A percentile compares a stretch with the other conserved stretches of the same genome.
These are phyloP conservation scores for Chloroclystis v-ata DNA, from an alignment of 2,888 invertebrate species.

Conservation along the genomic window DNA sequence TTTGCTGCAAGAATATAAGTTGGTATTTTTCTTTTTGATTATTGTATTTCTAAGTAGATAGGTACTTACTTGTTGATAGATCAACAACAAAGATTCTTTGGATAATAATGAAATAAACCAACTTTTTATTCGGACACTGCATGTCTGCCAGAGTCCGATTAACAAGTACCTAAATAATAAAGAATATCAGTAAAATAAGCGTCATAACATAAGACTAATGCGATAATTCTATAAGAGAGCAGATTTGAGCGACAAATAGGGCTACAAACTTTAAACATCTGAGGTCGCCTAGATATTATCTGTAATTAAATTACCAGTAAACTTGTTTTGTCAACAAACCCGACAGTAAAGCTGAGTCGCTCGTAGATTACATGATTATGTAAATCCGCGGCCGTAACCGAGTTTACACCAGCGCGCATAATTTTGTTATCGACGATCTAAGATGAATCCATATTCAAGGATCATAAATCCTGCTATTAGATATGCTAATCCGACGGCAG, in stretches of 20 bases:
- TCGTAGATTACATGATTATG: conserved; percentile 22
- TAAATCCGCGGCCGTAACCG: conserved; percentile 21
- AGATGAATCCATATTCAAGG: conserved; percentile 17
- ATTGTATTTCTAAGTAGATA: not conserved
- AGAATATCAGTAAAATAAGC: no score
- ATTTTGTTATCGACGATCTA: conserved; percentile 19
- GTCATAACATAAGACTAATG: no score
- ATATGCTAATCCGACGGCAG: conserved; percentile 16
- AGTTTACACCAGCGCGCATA: conserved; percentile 23
- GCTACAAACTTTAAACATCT: no score
- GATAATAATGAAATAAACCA: no score
- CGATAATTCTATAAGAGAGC: no score
- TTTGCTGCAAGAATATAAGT: not conserved
- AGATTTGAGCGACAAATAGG: no score
- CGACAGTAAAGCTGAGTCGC: conserved; percentile 10
- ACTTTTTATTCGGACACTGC: no score
- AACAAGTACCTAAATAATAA: no score
- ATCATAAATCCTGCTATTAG: conserved; percentile 19
- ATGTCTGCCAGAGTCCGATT: no score
- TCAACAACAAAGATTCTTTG: no score
- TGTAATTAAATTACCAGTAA: not conserved
- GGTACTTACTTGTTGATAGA: not conserved
- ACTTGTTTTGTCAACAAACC: conserved; percentile 1
- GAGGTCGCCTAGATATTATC: no score
- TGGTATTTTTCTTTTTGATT: not conserved